Percentiles rank a stretch among this genome's conserved stretches.
Conservation (phyloP, 2,888 invertebrate genomes). For the Amiota communis region DNA sequence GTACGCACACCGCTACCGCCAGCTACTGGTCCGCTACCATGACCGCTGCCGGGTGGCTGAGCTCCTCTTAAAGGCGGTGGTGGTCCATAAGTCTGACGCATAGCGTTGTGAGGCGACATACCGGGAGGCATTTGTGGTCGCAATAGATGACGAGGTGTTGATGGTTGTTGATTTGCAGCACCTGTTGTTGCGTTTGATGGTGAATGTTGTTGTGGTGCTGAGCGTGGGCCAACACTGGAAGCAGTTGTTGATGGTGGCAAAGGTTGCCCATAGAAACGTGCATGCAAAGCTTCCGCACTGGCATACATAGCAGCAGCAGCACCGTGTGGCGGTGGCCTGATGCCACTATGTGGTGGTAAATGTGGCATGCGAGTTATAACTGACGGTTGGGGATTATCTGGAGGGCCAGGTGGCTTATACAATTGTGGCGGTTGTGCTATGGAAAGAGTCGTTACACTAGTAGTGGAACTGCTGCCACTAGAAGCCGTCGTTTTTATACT, state of each 20-base stretch:
- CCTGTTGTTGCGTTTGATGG: constrained; percentile 43
- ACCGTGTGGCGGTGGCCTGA: constrained; percentile 34
- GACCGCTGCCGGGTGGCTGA: constrained; percentile 43
- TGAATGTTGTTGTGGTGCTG: constrained; percentile 49
- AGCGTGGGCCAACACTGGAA: constrained; percentile 39
- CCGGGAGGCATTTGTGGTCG: constrained; percentile 48
- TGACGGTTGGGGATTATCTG: constrained; percentile 72
- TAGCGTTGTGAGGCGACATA: constrained; percentile 51
- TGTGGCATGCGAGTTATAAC: constrained; percentile 78
- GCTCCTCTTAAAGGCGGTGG: constrained; percentile 69
- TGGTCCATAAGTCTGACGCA: constrained; percentile 71
- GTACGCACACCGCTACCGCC: constrained; percentile 48
- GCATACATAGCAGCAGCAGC: constrained; percentile 55
- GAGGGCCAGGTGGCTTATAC: constrained; percentile 72
- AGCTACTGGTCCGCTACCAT: constrained; percentile 28
- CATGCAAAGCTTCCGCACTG: constrained; percentile 49
- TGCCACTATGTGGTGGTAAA: constrained; percentile 48
- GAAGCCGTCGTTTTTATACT: constrained; percentile 32
- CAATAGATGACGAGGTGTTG: constrained; percentile 40
- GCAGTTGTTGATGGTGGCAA: constrained; percentile 45
- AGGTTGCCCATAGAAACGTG: constrained; percentile 64
- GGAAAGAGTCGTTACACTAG: constrained; percentile 42
- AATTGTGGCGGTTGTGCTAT: constrained; percentile 75
- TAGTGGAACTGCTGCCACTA: background rate
- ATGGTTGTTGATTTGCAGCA: constrained; percentile 38